A percentile compares a stretch with the other conserved stretches of the same genome.
phyloP scores from a whole-genome alignment of 1,140 invertebrate species.

The Thereuonema tuberculata region DNA sequence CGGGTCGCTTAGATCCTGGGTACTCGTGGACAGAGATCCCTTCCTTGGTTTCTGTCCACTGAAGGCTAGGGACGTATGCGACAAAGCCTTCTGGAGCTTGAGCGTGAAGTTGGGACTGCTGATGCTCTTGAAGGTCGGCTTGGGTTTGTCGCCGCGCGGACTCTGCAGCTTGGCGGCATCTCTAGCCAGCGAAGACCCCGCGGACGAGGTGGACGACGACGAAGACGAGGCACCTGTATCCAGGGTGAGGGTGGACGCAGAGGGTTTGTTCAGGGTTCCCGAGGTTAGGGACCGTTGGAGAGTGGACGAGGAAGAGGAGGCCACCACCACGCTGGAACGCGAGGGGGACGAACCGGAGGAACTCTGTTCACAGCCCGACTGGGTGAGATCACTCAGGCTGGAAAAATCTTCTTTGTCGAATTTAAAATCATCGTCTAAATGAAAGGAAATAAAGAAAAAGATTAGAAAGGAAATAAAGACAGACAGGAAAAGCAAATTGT shows the following conservation, averaged over 20 bases:
- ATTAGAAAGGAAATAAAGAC: too few relatives aligned
- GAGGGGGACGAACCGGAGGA: slow-evolving; percentile 8
- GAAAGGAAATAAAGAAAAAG: not conserved
- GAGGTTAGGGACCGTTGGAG: not conserved
- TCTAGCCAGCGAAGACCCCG: not conserved
- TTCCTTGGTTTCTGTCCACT: not conserved
- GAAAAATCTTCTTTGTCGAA: not conserved
- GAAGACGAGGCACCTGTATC: not conserved
- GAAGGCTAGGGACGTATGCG: slow-evolving; percentile 7
- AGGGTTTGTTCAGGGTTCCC: not conserved
- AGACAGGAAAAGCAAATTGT: too few relatives aligned
- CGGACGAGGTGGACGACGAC: not conserved
- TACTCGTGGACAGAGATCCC: slow-evolving; percentile 5
- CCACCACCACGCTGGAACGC: not conserved
- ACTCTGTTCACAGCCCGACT: not conserved
- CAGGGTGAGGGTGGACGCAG: not conserved
- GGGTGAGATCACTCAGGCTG: not conserved
- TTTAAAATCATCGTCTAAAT: not conserved
- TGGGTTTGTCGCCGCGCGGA: not conserved
- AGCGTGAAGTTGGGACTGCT: slow-evolving; percentile 12
- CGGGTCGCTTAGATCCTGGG: not conserved
- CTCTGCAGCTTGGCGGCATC: not conserved
- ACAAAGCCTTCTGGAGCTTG: slow-evolving; percentile 10
- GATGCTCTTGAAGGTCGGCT: slow-evolving; percentile 6
- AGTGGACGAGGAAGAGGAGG: not conserved